These are phyloP conservation scores for Mantis religiosa DNA, from an alignment of 2,888 invertebrate genomes.

Conservation along the genomic window DNA sequence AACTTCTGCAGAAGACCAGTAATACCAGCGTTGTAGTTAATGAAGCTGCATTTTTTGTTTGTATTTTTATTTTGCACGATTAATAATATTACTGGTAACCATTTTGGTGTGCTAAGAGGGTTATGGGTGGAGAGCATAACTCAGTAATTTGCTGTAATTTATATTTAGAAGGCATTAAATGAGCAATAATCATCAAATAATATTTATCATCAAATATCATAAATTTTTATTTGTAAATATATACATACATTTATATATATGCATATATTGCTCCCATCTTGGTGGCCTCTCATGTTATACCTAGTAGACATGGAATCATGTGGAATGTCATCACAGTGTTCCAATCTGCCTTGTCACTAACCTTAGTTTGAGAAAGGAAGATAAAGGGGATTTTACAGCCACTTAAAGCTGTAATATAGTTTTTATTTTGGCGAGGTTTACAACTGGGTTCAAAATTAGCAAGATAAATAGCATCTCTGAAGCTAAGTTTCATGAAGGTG, in stretches of 20 bases:
- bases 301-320: constrained; percentile 37
- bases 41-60: neutral
- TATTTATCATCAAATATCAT: constrained; percentile 1
- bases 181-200: constrained; percentile 15
- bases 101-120: constrained; percentile 38
- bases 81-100: constrained; percentile 41
- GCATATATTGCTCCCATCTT: constrained; percentile 10
- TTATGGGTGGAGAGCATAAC: constrained; percentile 26
- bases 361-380: constrained; percentile 21
- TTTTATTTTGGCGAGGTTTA: neutral
- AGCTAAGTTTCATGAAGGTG: neutral
- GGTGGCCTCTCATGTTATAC: neutral
- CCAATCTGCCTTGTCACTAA: constrained; percentile 55
- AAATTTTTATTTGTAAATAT: constrained; percentile 26
- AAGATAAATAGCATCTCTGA: neutral
- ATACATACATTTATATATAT: constrained; percentile 32
- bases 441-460: neutral
- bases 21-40: neutral
- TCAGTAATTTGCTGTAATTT: constrained; percentile 25
- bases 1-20: constrained; percentile 22
- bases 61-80: constrained; percentile 35
- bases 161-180: constrained; percentile 17
- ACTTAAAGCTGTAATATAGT: neutral
- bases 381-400: neutral
- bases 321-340: constrained; percentile 61